phyloP scores from a whole-genome alignment of 2,888 invertebrate genomes.

The Resseliella maxima region DNA sequence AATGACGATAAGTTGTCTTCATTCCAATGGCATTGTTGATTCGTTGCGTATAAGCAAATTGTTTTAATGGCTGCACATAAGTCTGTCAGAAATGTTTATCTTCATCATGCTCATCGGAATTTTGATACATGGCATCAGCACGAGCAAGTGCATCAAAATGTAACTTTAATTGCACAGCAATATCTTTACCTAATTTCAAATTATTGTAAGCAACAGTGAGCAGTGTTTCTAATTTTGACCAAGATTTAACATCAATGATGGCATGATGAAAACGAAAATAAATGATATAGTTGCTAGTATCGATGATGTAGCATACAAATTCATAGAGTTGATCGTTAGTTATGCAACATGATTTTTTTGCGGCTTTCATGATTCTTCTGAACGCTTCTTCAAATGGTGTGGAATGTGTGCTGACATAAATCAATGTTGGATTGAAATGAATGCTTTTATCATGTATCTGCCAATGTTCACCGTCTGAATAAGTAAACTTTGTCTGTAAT shows the following conservation, averaged over 20 bases:
- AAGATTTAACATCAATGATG: background rate
- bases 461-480: background rate
- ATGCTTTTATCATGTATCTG: background rate
- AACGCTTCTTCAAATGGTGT: background rate
- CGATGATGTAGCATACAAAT: background rate
- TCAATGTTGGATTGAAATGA: background rate
- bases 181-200: background rate
- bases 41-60: background rate
- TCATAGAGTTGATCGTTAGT: background rate
- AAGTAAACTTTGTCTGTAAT: background rate
- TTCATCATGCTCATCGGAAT: background rate
- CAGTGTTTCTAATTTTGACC: background rate
- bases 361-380: background rate
- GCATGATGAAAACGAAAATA: background rate
- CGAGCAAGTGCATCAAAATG: background rate
- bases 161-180: background rate
- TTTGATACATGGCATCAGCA: background rate
- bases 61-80: conserved; percentile 1
- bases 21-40: background rate
- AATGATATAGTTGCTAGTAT: background rate
- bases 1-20: background rate
- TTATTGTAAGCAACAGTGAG: background rate
- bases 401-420: background rate
- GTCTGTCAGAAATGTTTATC: background rate
- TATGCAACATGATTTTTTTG: background rate